Evolutionary conservation across 2,113 vertebrate species (phyloP).

Genomic region (Eidolon helvum): DNA sequence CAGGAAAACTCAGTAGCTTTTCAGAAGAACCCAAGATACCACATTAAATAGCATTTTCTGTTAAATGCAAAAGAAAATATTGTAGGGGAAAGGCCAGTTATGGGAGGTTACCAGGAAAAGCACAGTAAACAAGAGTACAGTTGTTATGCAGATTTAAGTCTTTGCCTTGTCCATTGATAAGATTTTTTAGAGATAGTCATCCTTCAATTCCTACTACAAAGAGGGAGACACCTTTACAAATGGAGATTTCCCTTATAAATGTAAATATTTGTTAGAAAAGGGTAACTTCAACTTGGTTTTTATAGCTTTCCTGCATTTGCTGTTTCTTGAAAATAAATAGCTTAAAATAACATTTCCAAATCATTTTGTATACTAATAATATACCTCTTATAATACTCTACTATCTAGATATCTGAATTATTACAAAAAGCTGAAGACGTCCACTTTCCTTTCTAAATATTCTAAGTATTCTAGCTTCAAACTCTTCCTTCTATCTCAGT

Average conservation of each 20-base stretch:
- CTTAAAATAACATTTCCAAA: background rate
- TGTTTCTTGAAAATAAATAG: no score
- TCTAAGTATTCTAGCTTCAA: background rate
- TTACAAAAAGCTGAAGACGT: background rate
- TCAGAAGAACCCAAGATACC: background rate
- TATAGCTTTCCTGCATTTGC: no score
- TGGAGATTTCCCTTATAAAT: background rate
- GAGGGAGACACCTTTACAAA: background rate
- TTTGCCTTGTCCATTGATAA: background rate
- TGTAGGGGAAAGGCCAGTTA: background rate
- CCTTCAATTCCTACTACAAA: background rate
- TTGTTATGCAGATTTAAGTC: background rate
- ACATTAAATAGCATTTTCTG: background rate
- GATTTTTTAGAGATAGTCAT: background rate
- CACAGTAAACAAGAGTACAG: background rate
- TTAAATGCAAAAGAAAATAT: background rate
- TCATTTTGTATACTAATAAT: background rate
- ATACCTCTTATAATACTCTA: background rate
- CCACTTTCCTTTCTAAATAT: background rate
- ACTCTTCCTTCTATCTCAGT: background rate
- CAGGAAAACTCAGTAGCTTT: background rate
- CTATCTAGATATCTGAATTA: background rate
- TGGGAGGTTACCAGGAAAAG: background rate
- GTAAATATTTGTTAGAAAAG: background rate
- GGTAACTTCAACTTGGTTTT: background rate